phyloP scores from a whole-genome alignment of 2,113 vertebrate species.

The Salvelinus namaycush region DNA sequence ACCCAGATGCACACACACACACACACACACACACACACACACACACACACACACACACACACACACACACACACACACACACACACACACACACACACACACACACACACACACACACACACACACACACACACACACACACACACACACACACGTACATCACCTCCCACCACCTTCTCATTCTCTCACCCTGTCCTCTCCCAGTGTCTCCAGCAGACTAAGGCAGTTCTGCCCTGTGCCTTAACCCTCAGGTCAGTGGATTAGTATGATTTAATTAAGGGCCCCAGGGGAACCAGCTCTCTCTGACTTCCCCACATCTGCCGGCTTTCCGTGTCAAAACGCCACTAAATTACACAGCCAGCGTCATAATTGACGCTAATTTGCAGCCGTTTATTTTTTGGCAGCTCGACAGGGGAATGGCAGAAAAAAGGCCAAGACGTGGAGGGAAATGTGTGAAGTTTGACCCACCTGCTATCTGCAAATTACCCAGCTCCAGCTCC shows the following conservation, averaged over 20 bases:
- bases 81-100: slow-evolving; percentile 13
- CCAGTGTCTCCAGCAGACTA: slow-evolving; percentile 24
- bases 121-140: slow-evolving; percentile 5
- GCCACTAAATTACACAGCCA: slow-evolving; percentile 52
- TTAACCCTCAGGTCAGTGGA: slow-evolving; percentile 40
- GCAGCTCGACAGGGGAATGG: slow-evolving; percentile 11
- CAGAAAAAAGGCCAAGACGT: slow-evolving; percentile 15
- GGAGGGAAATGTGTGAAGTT: slow-evolving; percentile 18
- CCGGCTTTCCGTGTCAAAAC: slow-evolving; percentile 38
- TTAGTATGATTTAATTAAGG: slow-evolving; percentile 47
- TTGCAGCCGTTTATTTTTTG: slow-evolving; percentile 54
- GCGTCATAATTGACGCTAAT: slow-evolving; percentile 65
- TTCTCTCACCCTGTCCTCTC: not conserved
- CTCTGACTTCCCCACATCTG: slow-evolving; percentile 19
- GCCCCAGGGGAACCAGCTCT: slow-evolving; percentile 21
- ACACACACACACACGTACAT: not conserved
- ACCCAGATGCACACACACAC: no score
- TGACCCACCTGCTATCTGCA: slow-evolving; percentile 60
- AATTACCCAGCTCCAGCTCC: slow-evolving; percentile 47
- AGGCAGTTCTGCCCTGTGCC: slow-evolving; percentile 35
- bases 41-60: no score
- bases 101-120: slow-evolving; percentile 16
- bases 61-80: no score
- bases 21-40: no score
- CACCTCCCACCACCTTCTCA: not conserved